A percentile compares a stretch with the other conserved stretches of the same genome.
Evolutionary conservation across 2,797 vertebrate species (phyloP).

Genomic region (Amphiprion clarkii): DNA sequence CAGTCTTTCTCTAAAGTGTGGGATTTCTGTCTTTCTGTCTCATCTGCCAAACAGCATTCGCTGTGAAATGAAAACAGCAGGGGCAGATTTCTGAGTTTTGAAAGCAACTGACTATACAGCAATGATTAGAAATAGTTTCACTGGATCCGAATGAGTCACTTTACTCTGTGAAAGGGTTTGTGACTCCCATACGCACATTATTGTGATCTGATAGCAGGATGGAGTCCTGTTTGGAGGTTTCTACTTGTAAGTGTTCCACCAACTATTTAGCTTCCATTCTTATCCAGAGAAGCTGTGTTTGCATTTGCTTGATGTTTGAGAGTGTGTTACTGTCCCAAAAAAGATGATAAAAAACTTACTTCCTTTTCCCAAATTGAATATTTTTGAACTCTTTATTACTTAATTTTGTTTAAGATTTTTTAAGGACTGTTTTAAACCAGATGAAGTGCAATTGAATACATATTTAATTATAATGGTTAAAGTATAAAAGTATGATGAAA

Average conservation of each 20-base stretch:
- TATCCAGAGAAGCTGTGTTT: constrained; percentile 8
- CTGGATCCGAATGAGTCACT: constrained; percentile 22
- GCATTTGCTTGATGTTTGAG: not conserved
- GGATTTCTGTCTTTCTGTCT: constrained; percentile 47
- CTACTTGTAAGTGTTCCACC: not conserved
- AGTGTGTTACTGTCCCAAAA: constrained; percentile 3
- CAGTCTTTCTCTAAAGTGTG: constrained; percentile 44
- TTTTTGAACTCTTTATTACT: too few relatives aligned
- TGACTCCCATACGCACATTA: not conserved
- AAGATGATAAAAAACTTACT: not conserved
- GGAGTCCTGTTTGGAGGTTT: not conserved
- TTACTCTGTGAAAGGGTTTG: not conserved
- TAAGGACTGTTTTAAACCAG: not conserved
- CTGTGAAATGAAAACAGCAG: constrained; percentile 25
- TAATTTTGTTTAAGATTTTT: too few relatives aligned
- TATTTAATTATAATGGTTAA: not conserved
- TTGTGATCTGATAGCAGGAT: not conserved
- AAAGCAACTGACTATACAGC: not conserved
- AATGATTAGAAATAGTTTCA: constrained; percentile 6
- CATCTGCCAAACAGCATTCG: constrained; percentile 39
- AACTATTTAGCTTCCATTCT: not conserved
- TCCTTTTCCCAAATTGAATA: not conserved
- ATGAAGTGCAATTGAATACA: not conserved
- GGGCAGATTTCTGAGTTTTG: constrained; percentile 2
- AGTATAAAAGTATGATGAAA: not conserved